Base-by-base conservation (phyloP, 1,140 invertebrate species). In the Zaprionus africanus region DNA sequence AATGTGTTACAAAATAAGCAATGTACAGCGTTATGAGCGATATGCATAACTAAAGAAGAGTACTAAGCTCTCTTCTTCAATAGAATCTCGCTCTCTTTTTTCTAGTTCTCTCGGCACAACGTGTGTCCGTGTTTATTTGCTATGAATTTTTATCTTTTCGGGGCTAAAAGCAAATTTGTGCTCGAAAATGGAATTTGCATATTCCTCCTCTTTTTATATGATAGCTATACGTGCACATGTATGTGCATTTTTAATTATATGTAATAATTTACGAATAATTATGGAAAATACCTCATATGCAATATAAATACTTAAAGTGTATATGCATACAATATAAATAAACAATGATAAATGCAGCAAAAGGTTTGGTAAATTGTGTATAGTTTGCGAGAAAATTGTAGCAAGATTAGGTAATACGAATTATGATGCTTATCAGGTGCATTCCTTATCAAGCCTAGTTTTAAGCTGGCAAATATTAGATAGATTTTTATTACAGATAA, bases 91-190 rank as follows among this genome's bases (percentile, higher is more conserved):
- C 51, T 59, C 51, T 36, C 57, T 68, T 4, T 43, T 63, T 19
- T 38, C n/a, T 17, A 34, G 15, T 58, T 36, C n/a, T 58, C 9
- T 5, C 9, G 7, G 38, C 17, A 46, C 71, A 57, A 87, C 83
- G 72, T 86, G 79, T 26, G 41, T 77, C 69, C 83, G 77, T 82
- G 73, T 83, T 56, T 59, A 51, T 77, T 83, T 66, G 49, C 53
- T 51, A 49, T 71, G 43, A 34, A 61, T 63, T 82, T 77, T 69
- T 70, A 70, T 70, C 54, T 70, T 60, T 69, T 69, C 56, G 51
- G 41, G 53, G 17, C 51, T 12, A 19, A 74, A 43, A 36, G 24
- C 58, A 61, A 38, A 13, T 43, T 17, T 28, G n/a, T 46, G 41
- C n/a, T 46, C 7, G 12, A 69, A 68, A 22, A 53, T 36, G 56